Base-by-base conservation (phyloP, 2,797 vertebrate genomes). In the Falco cherrug region DNA sequence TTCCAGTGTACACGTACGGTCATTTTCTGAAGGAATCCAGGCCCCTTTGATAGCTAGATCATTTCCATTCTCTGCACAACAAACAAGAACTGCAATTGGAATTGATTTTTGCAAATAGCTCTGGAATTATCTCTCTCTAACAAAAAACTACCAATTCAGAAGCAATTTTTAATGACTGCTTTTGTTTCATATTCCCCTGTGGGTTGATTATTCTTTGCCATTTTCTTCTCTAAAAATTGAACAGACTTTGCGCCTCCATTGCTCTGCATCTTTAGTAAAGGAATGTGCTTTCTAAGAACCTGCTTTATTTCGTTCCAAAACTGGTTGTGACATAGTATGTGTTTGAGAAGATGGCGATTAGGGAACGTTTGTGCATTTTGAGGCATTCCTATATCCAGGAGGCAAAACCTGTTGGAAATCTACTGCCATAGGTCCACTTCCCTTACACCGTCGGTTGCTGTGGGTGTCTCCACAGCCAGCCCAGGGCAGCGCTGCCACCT, bases 141-240 rank as follows among this genome's bases (percentile, higher is more conserved):
- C 95, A 94, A 93, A 96, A 96, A 75, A 1, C 76, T 54, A 84
- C 94, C 89, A 86, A 87, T 94, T 97, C 94, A 57, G 92, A 94
- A 94, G 91, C 95, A 50, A 67, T 95, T 89, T 96, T 93, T 97
- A 96, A 97, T 96, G 95, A 88, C 91, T 93, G 89, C 95, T 93
- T 97, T 96, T 96, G 92, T 97, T 96, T 94, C 92, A 29, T 67
- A 82, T 74, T 94, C 95, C 92, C 95, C 84, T 37, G 33, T 94
- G 93, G 82, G 48, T 80, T 93, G 92, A 87, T 94, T 93, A 93
- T 91, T 95, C 93, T 81, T 94, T 69, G 73, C 85, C 48, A 1
- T 91, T 94, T 95, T 93, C 83, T 94, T 89, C 91, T 74, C 89
- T 84, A 63, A 87, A 92, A 88, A 93, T 33, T 3, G n/a, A 94